Evolutionary conservation across 2,113 vertebrate species (phyloP).

Genomic region (Symphodus melops): DNA sequence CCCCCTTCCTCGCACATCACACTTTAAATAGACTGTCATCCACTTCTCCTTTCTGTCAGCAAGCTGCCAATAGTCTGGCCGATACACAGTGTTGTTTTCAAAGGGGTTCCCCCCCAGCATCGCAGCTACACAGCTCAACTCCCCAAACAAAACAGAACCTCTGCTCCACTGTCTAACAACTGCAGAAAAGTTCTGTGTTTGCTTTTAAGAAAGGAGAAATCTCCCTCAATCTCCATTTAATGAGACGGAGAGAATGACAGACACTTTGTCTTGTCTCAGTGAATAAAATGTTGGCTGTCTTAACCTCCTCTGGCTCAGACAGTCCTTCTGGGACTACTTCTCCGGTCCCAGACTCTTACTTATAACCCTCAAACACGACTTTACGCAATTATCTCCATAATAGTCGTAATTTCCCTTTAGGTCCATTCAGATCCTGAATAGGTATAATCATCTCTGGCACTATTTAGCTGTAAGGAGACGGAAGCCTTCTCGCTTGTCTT

Average conservation of each 20-base stretch:
- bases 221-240: conserved; percentile 3
- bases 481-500: conserved; percentile 63
- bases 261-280: conserved; percentile 32
- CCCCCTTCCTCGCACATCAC: no score
- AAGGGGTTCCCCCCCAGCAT: conserved; percentile 44
- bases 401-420: conserved; percentile 69
- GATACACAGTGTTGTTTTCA: not conserved
- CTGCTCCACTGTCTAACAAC: conserved; percentile 5
- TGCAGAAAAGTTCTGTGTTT: conserved; percentile 10
- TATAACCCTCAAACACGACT: conserved; percentile 61
- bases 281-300: conserved; percentile 39
- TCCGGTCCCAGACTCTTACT: conserved; percentile 34
- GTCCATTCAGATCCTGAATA: conserved; percentile 68
- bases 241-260: conserved; percentile 26
- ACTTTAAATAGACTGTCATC: no score
- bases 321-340: conserved; percentile 26
- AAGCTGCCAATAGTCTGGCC: not conserved
- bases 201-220: not conserved
- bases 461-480: conserved; percentile 51
- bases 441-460: conserved; percentile 67
- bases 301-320: conserved; percentile 35
- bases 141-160: conserved; percentile 37
- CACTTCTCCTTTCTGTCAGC: not conserved
- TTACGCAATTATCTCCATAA: conserved; percentile 73
- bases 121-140: conserved; percentile 16